A percentile compares a stretch with the other conserved stretches of the same genome.
These are phyloP conservation scores for Vidua chalybeata DNA, from an alignment of 2,113 vertebrate species.

Conservation along the genomic window DNA sequence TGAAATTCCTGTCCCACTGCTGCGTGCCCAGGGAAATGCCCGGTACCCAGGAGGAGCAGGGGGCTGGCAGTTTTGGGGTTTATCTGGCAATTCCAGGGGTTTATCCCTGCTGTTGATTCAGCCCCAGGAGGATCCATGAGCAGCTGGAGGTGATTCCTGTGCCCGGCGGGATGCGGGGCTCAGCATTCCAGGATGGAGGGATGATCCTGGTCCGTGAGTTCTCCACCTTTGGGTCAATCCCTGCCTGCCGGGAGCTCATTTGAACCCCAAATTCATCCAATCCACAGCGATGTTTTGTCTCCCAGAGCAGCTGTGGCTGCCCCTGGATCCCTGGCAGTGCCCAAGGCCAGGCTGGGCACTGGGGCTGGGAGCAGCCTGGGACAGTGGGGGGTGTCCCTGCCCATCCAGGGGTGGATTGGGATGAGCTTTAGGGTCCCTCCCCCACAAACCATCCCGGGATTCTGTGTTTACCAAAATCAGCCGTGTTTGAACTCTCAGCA, in stretches of 20 bases:
- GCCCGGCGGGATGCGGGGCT: background rate
- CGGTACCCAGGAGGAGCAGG: too few species aligned
- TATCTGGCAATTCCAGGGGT: background rate
- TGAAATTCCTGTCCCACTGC: background rate
- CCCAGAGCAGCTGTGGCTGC: background rate
- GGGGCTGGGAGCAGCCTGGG: background rate
- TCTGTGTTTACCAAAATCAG: background rate
- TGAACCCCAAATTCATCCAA: background rate
- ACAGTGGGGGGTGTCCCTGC: background rate
- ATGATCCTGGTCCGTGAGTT: too few species aligned
- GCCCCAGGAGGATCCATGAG: background rate
- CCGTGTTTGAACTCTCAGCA: background rate
- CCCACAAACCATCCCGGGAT: background rate
- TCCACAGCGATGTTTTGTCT: rapidly evolving
- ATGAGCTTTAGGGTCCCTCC: background rate
- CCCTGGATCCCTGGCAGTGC: background rate
- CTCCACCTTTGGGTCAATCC: background rate
- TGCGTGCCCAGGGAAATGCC: background rate
- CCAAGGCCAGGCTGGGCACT: background rate
- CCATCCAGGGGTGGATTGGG: background rate
- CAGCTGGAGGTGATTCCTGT: background rate
- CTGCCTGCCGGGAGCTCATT: too few species aligned
- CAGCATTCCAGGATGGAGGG: too few species aligned
- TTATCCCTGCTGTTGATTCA: background rate
- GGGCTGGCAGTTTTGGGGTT: background rate